Evolutionary conservation across 2,797 vertebrate genomes (phyloP).

Genomic region (Paramormyrops hopkinsi): DNA sequence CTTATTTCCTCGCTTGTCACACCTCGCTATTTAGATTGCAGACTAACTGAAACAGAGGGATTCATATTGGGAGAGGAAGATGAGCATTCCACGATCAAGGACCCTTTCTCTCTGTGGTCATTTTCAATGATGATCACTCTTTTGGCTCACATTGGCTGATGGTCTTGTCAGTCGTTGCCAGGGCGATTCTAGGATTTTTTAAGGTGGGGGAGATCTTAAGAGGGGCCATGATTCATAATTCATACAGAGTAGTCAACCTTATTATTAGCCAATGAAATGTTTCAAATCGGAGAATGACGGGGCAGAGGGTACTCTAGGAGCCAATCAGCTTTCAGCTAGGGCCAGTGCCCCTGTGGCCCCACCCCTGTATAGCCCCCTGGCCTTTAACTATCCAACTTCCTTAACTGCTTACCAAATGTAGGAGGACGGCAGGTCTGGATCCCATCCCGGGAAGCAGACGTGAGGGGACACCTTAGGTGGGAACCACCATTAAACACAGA

Average conservation of each 20-base stretch:
- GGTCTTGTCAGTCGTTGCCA: background rate
- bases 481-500: background rate
- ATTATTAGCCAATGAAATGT: background rate
- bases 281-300: background rate
- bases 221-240: background rate
- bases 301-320: background rate
- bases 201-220: background rate
- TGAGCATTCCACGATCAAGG: background rate
- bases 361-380: background rate
- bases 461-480: background rate
- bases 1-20: constrained; percentile 12
- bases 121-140: background rate
- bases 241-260: background rate
- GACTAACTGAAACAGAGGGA: background rate
- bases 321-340: background rate
- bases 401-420: background rate
- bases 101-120: background rate
- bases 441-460: background rate
- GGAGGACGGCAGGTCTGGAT: background rate
- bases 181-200: background rate
- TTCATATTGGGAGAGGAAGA: background rate
- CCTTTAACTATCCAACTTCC: background rate
- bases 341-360: background rate
- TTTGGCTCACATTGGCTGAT: background rate
- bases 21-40: background rate